A percentile compares a stretch with the other conserved stretches of the same genome.
phyloP scores from a whole-genome alignment of 2,888 invertebrate species.

The Linnaemya tessellans region DNA sequence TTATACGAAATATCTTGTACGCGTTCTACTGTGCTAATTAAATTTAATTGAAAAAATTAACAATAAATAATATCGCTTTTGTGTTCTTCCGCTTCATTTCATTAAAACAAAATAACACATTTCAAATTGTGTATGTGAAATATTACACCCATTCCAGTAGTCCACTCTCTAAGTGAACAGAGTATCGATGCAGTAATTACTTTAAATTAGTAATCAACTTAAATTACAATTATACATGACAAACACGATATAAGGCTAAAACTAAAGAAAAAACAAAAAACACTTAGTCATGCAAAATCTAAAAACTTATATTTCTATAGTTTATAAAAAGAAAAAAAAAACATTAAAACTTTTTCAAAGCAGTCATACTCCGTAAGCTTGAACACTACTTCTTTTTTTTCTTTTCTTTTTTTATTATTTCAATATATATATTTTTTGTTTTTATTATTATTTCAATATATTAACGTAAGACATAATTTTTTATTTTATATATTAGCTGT shows the following conservation, averaged over 20 bases:
- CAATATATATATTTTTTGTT: too few relatives aligned
- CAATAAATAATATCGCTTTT: conserved; percentile 16
- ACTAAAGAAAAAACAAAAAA: neutral
- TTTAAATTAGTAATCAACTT: conserved; percentile 34
- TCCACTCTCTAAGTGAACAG: neutral
- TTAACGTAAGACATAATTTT: too few relatives aligned
- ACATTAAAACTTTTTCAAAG: too few relatives aligned
- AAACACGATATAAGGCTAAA: neutral
- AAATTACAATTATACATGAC: neutral
- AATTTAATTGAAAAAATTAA: conserved; percentile 41
- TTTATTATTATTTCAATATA: too few relatives aligned
- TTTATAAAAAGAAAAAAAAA: neutral
- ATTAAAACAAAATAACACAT: neutral
- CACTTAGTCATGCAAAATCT: neutral
- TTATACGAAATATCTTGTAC: too few relatives aligned
- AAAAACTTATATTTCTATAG: neutral
- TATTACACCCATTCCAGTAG: conserved; percentile 23
- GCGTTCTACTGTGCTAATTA: conserved; percentile 25
- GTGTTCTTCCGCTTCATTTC: neutral
- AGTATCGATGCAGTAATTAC: conserved; percentile 24
- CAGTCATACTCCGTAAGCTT: too few relatives aligned
- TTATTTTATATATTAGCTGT: too few relatives aligned
- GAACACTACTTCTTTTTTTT: too few relatives aligned
- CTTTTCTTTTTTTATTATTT: too few relatives aligned
- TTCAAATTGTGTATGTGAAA: conserved; percentile 25